These are phyloP conservation scores for Pelobates fuscus DNA, from an alignment of 2,113 vertebrate species.

Conservation along the genomic window DNA sequence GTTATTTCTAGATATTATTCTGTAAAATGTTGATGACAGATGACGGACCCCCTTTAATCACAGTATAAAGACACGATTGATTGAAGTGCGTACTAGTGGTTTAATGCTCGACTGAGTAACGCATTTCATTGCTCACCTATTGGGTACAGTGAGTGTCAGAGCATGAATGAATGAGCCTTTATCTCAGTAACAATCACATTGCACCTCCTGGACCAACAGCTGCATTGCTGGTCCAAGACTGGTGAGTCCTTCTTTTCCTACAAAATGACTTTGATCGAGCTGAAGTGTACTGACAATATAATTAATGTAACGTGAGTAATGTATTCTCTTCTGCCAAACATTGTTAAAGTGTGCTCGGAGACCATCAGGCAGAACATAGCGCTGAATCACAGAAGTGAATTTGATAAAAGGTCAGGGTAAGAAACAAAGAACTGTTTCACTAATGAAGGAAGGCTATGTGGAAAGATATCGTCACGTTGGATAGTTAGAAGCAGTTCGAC, in stretches of 20 bases:
- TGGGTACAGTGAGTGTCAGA: slow-evolving; percentile 5
- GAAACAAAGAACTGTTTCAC: slow-evolving; percentile 30
- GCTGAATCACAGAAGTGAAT: slow-evolving; percentile 38
- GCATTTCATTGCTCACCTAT: slow-evolving; percentile 6
- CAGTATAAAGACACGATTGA: neutral
- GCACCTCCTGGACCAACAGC: slow-evolving; percentile 11
- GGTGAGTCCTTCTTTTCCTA: slow-evolving; percentile 21
- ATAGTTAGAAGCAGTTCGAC: too few species aligned
- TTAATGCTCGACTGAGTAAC: neutral
- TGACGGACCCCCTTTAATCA: neutral
- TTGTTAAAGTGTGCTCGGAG: slow-evolving; percentile 35
- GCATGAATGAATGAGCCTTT: neutral
- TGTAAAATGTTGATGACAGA: neutral
- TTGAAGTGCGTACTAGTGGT: neutral
- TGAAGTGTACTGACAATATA: slow-evolving; percentile 41
- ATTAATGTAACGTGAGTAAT: slow-evolving; percentile 47
- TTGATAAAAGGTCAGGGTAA: slow-evolving; percentile 39
- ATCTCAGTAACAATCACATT: slow-evolving; percentile 11
- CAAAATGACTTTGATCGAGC: slow-evolving; percentile 41
- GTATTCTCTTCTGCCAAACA: slow-evolving; percentile 35
- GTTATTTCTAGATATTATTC: too few species aligned
- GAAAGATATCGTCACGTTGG: neutral
- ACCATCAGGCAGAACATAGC: slow-evolving; percentile 33
- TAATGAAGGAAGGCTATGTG: neutral
- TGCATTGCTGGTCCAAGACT: slow-evolving; percentile 21